Base-by-base conservation (phyloP, 1,140 invertebrate genomes). In the Xylocopa sonorina region DNA sequence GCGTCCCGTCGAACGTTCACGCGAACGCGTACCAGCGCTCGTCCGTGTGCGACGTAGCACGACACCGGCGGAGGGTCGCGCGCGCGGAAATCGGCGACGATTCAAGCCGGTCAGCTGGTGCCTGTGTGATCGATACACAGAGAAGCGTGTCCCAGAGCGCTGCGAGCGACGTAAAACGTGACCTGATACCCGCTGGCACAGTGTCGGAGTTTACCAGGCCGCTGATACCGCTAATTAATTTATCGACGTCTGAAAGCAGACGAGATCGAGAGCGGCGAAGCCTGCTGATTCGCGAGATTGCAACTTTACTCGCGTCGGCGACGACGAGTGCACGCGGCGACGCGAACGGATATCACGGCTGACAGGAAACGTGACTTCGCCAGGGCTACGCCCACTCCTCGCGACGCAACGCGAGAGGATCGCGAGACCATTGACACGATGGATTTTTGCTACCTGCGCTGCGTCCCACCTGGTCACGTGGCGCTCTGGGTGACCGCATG, bases 141-240 rank as follows among this genome's bases (percentile, higher is more conserved):
- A 64, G 69, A 79, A 63, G 63, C n/a, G n/a, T 76, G 71, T 84
- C 57, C 62, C 34, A 29, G 46, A 38, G 63, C 64, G 71, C 81
- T 76, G 72, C 62, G 38, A 55, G 43, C 57, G 62, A 78, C 51
- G 63, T 67, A 67, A 80, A 76, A 80, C 78, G 78, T 67, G 72
- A 76, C 78, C 73, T 53, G 76, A 67, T 80, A 75, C 62, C 43
- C 53, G 73, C 62, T 60, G 58, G 46, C 81, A 51, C 55, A 27
- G 6, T 46, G 41, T 48, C 43, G 51, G 74, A 78, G 83, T 84
- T 84, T 78, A 67, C 83, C 66, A 43, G 55, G 43, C 41, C n/a
- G 50, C 48, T 68, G 66, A 84, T 84, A 74, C 57, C 66, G 62
- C 53, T 84, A 81, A 85, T 85, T 84, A 84, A 85, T 72, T 84